Conservation (phyloP, 2,113 vertebrate species). For the Chlorocebus sabaeus region DNA sequence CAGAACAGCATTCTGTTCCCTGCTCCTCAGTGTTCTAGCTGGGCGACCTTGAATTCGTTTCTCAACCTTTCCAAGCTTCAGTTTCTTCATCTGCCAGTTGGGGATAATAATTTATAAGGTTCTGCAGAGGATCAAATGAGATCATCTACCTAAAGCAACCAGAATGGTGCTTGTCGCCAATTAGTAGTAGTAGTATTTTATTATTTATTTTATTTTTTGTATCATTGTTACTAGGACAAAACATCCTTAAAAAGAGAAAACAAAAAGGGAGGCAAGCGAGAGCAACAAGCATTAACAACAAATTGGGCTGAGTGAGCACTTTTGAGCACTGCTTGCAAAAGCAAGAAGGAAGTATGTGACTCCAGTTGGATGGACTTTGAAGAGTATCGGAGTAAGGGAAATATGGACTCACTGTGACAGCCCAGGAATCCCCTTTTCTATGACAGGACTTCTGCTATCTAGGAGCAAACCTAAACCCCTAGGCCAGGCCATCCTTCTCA, state of each 20-base stretch:
- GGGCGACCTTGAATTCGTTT: not conserved
- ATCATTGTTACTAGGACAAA: not conserved
- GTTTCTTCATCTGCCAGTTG: not conserved
- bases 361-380: fast-evolving
- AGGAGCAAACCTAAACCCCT: not conserved
- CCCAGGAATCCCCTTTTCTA: not conserved
- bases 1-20: constrained; percentile 29
- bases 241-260: not conserved
- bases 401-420: not conserved
- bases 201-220: not conserved
- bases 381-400: not conserved
- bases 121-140: not conserved
- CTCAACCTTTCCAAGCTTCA: not conserved
- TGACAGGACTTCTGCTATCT: not conserved
- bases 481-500: not conserved
- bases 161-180: not conserved
- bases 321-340: not conserved
- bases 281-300: not conserved
- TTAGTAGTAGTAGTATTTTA: not conserved
- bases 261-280: not conserved
- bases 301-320: not conserved
- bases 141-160: not conserved
- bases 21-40: not conserved
- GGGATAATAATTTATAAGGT: not conserved
- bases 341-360: not conserved